Base-by-base conservation (phyloP, 1,140 invertebrate species). In the Bombus soroeensis region DNA sequence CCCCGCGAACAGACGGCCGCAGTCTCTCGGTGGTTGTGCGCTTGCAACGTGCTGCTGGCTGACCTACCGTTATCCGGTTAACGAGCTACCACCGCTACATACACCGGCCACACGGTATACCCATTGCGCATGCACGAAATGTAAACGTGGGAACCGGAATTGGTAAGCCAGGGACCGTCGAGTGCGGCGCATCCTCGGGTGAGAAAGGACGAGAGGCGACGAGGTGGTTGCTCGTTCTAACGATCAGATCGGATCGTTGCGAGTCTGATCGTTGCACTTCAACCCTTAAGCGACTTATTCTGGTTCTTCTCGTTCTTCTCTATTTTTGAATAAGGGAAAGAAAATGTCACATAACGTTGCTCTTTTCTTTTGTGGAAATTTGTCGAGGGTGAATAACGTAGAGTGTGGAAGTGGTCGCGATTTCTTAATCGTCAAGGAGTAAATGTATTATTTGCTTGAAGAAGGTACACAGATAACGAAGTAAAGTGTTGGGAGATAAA, bases 91-190 rank as follows among this genome's bases (percentile, higher is more conserved):
- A 94, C 92, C 91, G 92, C 93, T 92, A 92, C 89, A 91, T 84
- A 91, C 90, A 91, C 85, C 85, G 87, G 78, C 88, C 86, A 89
- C 86, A 86, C 90, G 82, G 73, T 79, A 75, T 92, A 90, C 92
- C 93, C 93, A 94, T 95, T 94, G 94, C 94, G 94, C 94, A 95
- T 95, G 95, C 94, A 94, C 94, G 94, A 95, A 95, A 95, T 95
- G 94, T 95, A 94, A 95, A 95, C 95, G 95, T 95, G 95, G 95
- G 95, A 95, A 95, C 94, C 94, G 94, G 95, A 95, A 95, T 95
- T 94, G 94, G 93, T 83, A 73, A 86, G 68, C 89, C 57, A 79
- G 89, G 89, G 89, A 85, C 79, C 82, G 87, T 81, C 77, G 87
- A 88, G 82, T 12, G 34, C 34, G 53, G 76, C 84, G 87, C 76